Evolutionary conservation across 2,113 vertebrate genomes (phyloP).

Genomic region (Hystrix cristata): DNA sequence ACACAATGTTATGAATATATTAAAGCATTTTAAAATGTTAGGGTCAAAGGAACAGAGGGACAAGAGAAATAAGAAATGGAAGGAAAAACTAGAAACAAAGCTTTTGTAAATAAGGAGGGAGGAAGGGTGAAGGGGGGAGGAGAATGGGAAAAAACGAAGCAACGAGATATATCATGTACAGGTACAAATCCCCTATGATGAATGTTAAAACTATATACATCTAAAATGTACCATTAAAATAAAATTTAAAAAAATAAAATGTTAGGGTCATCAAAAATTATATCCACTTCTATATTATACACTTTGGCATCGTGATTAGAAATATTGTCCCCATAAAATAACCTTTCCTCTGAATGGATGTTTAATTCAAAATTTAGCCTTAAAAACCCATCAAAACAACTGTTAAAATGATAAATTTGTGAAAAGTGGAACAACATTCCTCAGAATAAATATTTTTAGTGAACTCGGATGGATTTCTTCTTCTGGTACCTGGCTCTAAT

Average conservation of each 20-base stretch:
- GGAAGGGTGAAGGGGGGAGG: too few relatives aligned
- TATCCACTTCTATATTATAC: background rate
- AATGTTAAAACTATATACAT: too few relatives aligned
- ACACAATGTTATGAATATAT: background rate
- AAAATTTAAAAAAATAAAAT: background rate
- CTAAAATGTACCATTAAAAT: too few relatives aligned
- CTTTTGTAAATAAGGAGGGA: too few relatives aligned
- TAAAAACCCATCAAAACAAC: slow-evolving; percentile 19
- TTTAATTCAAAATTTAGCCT: slow-evolving; percentile 35
- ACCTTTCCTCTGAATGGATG: background rate
- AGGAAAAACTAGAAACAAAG: too few relatives aligned
- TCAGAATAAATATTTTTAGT: slow-evolving; percentile 38
- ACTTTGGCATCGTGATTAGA: slow-evolving; percentile 41
- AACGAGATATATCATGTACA: too few relatives aligned
- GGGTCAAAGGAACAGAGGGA: background rate
- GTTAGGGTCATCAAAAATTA: background rate
- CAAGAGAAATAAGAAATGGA: too few relatives aligned
- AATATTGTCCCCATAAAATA: background rate
- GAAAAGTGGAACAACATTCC: background rate
- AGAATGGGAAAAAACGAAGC: too few relatives aligned
- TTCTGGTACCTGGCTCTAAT: background rate
- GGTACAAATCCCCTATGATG: too few relatives aligned
- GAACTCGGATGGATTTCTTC: background rate
- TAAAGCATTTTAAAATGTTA: slow-evolving; percentile 37
- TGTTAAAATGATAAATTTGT: slow-evolving; percentile 5